Base-by-base conservation (phyloP, 2,888 invertebrate species). In the Noctua comes region DNA sequence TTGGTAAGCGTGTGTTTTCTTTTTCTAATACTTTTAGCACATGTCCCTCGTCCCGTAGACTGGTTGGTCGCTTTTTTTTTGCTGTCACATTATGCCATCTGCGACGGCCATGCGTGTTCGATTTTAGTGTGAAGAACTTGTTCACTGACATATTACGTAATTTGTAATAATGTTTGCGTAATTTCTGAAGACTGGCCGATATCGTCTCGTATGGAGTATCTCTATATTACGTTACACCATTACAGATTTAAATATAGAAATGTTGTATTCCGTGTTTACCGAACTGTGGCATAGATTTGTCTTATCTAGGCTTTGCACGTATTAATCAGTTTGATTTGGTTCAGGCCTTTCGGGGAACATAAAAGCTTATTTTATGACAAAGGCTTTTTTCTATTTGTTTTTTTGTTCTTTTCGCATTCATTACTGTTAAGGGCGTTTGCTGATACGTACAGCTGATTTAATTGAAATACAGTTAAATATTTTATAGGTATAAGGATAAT, bases 1-100 rank as follows among this genome's bases (percentile, higher is more conserved):
- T 97, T 99, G 97, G 98, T 98, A 95, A 96, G 95, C 88, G 64
- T 84, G 81, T 66, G 54, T 83, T 84, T 81, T 75, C 70, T 73
- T 68, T 64, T 66, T 59, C 31, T 68, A 46, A 48, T 59, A 54
- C 18, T 54, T 57, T 83, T 64, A 64, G 83, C 83, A 80, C 68
- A 83, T 76, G 77, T 62, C 40, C 40, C 18, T 31, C 7, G 21
- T 31, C 21, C 27, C 46, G 59, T 68, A 75, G 51, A 46, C 66
- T 81, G 7, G 48, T 43, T 51, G 21, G 43, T 59, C 18, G 21
- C 27, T 66, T 79, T 79, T 77, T 65, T 79, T 51, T 54, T 77
- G n/a, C 10, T 43, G 74, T 43, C 27, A 18, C n/a, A 13, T 11
- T n/a, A 18, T 64, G 31, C 66, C 43, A 66, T 82, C 24, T 76